phyloP scores from a whole-genome alignment of 2,888 invertebrate genomes.

The Ernsta delagoae region DNA sequence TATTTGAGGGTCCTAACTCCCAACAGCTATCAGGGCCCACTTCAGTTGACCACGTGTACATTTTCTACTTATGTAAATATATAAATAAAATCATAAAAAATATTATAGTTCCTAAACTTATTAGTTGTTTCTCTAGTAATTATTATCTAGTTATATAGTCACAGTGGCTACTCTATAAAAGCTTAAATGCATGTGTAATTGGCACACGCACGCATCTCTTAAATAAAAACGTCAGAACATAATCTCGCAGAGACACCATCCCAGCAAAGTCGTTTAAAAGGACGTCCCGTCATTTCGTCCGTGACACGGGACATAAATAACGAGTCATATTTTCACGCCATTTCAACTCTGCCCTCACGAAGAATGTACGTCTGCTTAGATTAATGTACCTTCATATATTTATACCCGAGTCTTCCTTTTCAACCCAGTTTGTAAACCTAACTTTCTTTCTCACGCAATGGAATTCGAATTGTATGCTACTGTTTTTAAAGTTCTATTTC shows the following conservation, averaged over 20 bases:
- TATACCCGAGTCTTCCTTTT: constrained; percentile 64
- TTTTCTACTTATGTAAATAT: too few relatives aligned
- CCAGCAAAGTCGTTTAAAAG: constrained; percentile 43
- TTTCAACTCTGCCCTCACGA: constrained; percentile 79
- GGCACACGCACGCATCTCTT: background rate
- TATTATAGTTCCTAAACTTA: too few relatives aligned
- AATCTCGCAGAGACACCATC: constrained; percentile 18
- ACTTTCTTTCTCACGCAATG: constrained; percentile 24
- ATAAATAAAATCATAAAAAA: too few relatives aligned
- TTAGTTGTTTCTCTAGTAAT: too few relatives aligned
- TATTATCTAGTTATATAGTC: too few relatives aligned
- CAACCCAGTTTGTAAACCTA: background rate
- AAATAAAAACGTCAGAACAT: constrained; percentile 6
- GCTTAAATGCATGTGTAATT: background rate
- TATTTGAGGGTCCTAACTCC: too few relatives aligned
- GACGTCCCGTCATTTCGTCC: constrained; percentile 56
- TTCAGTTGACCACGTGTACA: too few relatives aligned
- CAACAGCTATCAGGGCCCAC: too few relatives aligned
- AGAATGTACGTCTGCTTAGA: constrained; percentile 79
- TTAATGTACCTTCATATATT: constrained; percentile 83
- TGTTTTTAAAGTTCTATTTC: constrained; percentile 38
- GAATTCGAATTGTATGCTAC: constrained; percentile 42
- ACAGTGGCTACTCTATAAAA: too few relatives aligned
- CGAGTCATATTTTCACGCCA: constrained; percentile 82
- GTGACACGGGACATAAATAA: constrained; percentile 74